Conservation (phyloP, 2,888 invertebrate species). For the Diachrysia chrysitis region DNA sequence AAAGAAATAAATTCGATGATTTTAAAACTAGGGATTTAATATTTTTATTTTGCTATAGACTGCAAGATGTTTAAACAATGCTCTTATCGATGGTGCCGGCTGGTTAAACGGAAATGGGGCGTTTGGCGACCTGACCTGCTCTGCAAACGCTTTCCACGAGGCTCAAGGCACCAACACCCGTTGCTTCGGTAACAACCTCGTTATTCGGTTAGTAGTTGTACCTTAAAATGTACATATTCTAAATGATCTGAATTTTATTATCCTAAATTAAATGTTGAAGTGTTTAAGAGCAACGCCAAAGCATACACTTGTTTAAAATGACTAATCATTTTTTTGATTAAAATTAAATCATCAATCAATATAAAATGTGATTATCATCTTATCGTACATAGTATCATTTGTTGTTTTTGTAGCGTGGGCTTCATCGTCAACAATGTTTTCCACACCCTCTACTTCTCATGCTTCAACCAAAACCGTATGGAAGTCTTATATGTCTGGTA, state of each 20-base stretch:
- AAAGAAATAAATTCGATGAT: neutral
- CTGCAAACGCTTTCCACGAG: constrained; percentile 74
- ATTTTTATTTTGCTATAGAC: constrained; percentile 62
- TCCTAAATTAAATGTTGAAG: no score
- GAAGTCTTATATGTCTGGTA: constrained; percentile 88
- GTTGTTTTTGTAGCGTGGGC: constrained; percentile 81
- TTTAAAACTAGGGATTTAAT: no score
- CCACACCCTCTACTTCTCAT: constrained; percentile 84
- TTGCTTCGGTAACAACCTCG: constrained; percentile 80
- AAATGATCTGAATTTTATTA: no score
- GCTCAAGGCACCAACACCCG: constrained; percentile 77
- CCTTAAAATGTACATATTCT: neutral
- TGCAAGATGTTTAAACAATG: constrained; percentile 75
- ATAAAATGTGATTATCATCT: constrained; percentile 4
- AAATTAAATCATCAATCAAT: neutral
- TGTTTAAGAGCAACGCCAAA: neutral
- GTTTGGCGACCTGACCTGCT: constrained; percentile 82
- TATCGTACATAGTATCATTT: neutral
- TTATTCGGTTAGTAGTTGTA: constrained; percentile 77
- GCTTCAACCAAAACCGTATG: constrained; percentile 85
- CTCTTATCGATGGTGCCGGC: constrained; percentile 73
- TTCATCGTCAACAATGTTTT: constrained; percentile 83
- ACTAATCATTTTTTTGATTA: neutral
- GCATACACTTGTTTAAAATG: neutral
- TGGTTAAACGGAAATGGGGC: constrained; percentile 76